These are phyloP conservation scores for Clinocottus analis DNA, from an alignment of 2,113 vertebrate species.

Conservation along the genomic window DNA sequence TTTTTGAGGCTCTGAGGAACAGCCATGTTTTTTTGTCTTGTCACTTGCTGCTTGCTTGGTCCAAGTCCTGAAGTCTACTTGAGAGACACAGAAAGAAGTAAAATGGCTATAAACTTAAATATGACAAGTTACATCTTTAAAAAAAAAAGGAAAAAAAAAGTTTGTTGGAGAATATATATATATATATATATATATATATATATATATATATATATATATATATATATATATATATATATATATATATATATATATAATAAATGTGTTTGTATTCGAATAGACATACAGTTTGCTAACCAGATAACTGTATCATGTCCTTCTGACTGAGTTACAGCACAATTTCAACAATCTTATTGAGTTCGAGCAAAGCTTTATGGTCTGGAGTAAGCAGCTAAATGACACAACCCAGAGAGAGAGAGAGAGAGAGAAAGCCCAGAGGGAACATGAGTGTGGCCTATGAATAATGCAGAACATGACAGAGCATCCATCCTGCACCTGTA, in stretches of 20 bases:
- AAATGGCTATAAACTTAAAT: constrained; percentile 6
- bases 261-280: not conserved
- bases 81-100: constrained; percentile 34
- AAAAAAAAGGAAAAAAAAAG: not conserved
- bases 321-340: constrained; percentile 37
- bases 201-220: no score
- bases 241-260: no score
- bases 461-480: constrained; percentile 76
- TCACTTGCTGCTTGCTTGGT: constrained; percentile 23
- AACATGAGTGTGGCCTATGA: constrained; percentile 67
- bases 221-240: no score
- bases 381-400: constrained; percentile 42
- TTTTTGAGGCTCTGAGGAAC: constrained; percentile 18
- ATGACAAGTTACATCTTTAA: not conserved
- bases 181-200: no score
- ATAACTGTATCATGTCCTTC: not conserved
- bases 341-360: constrained; percentile 32
- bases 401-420: constrained; percentile 13
- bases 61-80: constrained; percentile 47
- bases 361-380: constrained; percentile 48
- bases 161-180: constrained; percentile 3
- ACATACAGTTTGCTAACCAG: constrained; percentile 12
- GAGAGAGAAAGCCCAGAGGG: constrained; percentile 29
- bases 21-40: constrained; percentile 21
- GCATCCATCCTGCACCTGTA: constrained; percentile 58